A percentile compares a stretch with the other conserved stretches of the same genome.
phyloP scores from a whole-genome alignment of 2,888 invertebrate species.

The Philhelius pedissequus region DNA sequence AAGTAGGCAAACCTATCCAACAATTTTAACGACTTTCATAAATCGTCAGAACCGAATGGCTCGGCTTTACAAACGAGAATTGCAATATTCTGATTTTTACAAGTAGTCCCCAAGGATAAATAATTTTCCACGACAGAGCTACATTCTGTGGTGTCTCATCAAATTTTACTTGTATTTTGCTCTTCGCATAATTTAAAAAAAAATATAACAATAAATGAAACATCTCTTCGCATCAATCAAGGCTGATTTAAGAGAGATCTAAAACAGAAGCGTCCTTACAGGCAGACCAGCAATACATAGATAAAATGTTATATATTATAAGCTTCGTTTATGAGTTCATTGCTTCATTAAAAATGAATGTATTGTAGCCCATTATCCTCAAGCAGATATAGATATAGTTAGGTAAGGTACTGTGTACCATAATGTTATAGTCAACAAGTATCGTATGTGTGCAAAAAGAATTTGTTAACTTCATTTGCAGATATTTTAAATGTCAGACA shows the following conservation, averaged over 20 bases:
- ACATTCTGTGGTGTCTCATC: conserved; percentile 46
- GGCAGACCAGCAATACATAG: conserved; percentile 22
- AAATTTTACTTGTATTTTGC: conserved; percentile 20
- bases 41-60: conserved; percentile 25
- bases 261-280: conserved; percentile 33
- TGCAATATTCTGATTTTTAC: conserved; percentile 20
- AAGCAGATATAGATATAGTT: not conserved
- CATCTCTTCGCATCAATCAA: conserved; percentile 21
- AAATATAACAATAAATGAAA: not conserved
- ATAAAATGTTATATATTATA: conserved; percentile 28
- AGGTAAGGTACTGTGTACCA: not conserved
- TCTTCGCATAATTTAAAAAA: conserved; percentile 55
- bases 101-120: conserved; percentile 41
- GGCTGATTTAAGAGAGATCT: conserved; percentile 37
- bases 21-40: conserved; percentile 44
- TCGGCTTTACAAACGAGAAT: conserved; percentile 33
- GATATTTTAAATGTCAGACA: conserved; percentile 44
- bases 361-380: conserved; percentile 60
- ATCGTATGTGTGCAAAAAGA: conserved; percentile 22
- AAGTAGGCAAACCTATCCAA: not conserved
- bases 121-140: not conserved
- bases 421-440: conserved; percentile 1
- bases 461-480: not conserved
- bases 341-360: conserved; percentile 61
- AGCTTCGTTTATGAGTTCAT: conserved; percentile 68